Evolutionary conservation across 2,888 invertebrate genomes (phyloP).

Genomic region (Drosophila niveifrons): DNA sequence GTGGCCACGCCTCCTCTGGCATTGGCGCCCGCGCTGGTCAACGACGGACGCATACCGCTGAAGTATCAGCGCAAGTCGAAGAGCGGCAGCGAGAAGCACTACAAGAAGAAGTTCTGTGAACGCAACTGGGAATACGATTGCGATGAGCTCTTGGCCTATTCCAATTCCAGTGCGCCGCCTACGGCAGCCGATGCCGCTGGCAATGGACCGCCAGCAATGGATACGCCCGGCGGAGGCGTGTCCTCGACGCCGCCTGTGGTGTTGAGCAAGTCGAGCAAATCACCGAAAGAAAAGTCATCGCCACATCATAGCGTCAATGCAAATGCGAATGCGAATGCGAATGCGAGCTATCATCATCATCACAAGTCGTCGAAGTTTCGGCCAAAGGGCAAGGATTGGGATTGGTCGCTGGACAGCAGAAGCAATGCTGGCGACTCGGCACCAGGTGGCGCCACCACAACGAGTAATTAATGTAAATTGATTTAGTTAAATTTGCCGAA

Average conservation of each 20-base stretch:
- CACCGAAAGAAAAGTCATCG: conserved; percentile 66
- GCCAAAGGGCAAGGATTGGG: conserved; percentile 91
- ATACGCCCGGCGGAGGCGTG: conserved; percentile 8
- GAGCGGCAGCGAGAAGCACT: conserved; percentile 87
- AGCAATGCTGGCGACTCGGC: conserved; percentile 71
- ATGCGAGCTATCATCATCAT: conserved; percentile 81
- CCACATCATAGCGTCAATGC: conserved; percentile 56
- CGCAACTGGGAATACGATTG: conserved; percentile 88
- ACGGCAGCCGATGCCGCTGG: conserved; percentile 83
- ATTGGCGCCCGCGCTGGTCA: conserved; percentile 61
- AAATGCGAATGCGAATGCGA: conserved; percentile 28
- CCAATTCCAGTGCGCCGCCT: conserved; percentile 75
- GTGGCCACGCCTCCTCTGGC: conserved; percentile 82
- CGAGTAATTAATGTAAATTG: conserved; percentile 80
- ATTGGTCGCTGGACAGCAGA: conserved; percentile 87
- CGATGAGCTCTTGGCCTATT: conserved; percentile 80
- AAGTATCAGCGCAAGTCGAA: conserved; percentile 88
- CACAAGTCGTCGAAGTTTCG: conserved; percentile 89
- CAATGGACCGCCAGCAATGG: conserved; percentile 64
- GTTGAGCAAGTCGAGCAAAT: conserved; percentile 56
- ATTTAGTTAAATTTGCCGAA: conserved; percentile 77
- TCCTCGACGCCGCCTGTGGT: conserved; percentile 30
- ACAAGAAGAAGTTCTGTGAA: conserved; percentile 95
- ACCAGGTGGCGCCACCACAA: conserved; percentile 59
- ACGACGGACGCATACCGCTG: conserved; percentile 86